A percentile compares a stretch with the other conserved stretches of the same genome.
Conservation (phyloP, 2,113 vertebrate species). For the Nycticebus coucang region DNA sequence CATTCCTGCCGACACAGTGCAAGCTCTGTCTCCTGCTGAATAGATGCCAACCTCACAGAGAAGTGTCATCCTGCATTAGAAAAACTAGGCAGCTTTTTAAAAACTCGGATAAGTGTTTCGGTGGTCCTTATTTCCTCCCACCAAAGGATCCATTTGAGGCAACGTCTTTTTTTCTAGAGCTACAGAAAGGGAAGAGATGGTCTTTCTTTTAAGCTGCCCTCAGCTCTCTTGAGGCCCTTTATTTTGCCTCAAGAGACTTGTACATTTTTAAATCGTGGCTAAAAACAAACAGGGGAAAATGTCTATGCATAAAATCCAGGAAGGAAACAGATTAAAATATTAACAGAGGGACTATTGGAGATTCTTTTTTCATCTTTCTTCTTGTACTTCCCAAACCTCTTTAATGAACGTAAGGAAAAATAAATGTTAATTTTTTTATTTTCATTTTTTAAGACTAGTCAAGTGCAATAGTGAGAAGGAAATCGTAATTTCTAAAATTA, state of each 20-base stretch:
- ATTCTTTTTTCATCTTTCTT: neutral
- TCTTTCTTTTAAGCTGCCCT: neutral
- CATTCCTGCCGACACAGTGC: neutral
- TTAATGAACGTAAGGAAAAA: neutral
- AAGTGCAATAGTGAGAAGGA: neutral
- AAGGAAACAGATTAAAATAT: neutral
- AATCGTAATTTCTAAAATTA: conserved; percentile 14
- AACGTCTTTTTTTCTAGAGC: neutral
- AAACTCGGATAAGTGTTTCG: neutral
- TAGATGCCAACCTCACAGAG: neutral
- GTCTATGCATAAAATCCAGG: neutral
- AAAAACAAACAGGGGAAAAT: neutral
- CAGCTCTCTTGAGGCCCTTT: neutral
- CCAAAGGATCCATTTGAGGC: neutral
- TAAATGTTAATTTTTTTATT: neutral
- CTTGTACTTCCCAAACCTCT: conserved; percentile 8
- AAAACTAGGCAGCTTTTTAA: neutral
- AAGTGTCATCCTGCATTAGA: neutral
- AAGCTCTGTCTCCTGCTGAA: conserved; percentile 21
- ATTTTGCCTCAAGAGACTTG: neutral
- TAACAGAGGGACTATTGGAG: neutral
- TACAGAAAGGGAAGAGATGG: neutral
- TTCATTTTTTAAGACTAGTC: too few relatives aligned
- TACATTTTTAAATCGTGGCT: neutral
- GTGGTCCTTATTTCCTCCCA: neutral